A percentile compares a stretch with the other conserved stretches of the same genome.
Conservation (phyloP, 2,888 invertebrate genomes). For the Drosophila melanosoma region DNA sequence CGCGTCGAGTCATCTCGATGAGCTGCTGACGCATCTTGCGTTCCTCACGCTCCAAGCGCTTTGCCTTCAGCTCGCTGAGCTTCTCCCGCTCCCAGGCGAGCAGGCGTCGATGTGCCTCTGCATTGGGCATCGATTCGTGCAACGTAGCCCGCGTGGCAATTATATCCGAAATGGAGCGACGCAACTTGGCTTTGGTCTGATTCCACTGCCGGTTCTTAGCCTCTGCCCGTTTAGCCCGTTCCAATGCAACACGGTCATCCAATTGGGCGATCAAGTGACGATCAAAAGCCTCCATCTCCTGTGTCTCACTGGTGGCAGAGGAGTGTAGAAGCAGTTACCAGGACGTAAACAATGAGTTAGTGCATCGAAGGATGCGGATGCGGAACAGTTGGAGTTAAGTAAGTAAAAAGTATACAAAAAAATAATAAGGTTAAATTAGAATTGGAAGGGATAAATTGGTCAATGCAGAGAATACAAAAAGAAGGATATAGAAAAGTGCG, state of each 20-base stretch:
- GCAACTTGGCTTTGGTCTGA: constrained; percentile 15
- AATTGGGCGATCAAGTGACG: constrained; percentile 13
- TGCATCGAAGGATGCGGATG: background rate
- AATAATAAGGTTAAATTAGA: no score
- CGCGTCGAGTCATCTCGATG: constrained; percentile 16
- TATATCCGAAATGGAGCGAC: constrained; percentile 41
- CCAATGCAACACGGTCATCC: constrained; percentile 10
- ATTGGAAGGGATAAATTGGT: background rate
- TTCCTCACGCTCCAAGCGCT: constrained; percentile 12
- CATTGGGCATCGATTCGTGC: background rate
- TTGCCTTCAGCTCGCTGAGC: constrained; percentile 12
- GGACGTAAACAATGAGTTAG: fast-evolving
- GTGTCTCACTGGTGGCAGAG: constrained; percentile 6
- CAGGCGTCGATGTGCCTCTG: constrained; percentile 23
- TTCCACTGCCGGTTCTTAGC: constrained; percentile 33
- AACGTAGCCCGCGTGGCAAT: background rate
- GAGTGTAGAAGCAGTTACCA: no score
- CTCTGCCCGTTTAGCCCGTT: constrained; percentile 22
- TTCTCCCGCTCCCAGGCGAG: constrained; percentile 27
- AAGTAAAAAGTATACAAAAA: no score
- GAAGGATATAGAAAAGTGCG: no score
- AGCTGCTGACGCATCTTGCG: background rate
- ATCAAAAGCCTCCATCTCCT: constrained; percentile 6
- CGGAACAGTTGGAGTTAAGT: no score
- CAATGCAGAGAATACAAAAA: background rate